Conservation (phyloP, 2,888 invertebrate species). For the Willowsia nigromaculata region DNA sequence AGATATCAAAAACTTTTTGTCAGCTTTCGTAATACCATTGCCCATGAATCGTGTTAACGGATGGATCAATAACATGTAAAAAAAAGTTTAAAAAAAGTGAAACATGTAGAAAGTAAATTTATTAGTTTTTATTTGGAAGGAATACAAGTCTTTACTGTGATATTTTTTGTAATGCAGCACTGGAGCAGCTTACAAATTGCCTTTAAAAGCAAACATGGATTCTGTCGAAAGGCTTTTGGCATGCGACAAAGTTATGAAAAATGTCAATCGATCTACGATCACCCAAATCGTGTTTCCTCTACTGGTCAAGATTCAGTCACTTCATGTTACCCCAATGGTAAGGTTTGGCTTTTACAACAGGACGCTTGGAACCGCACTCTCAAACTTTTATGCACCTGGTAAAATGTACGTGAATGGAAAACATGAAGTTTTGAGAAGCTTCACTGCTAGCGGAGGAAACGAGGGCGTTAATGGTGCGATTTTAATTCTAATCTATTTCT, state of each 20-base stretch:
- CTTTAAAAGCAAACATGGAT: neutral
- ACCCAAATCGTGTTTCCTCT: neutral
- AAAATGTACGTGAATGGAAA: neutral
- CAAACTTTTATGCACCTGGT: neutral
- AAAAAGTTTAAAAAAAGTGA: neutral
- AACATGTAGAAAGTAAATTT: neutral
- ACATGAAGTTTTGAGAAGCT: neutral
- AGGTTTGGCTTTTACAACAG: neutral
- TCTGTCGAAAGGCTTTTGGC: neutral
- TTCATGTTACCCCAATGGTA: neutral
- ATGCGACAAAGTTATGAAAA: neutral
- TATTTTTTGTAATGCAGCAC: neutral
- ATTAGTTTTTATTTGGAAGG: neutral
- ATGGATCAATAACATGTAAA: neutral
- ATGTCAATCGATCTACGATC: neutral
- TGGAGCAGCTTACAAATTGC: slow-evolving; percentile 10
- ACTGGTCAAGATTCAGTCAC: neutral
- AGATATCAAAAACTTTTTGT: neutral
- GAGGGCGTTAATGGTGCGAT: neutral
- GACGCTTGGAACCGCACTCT: neutral
- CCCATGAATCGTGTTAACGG: neutral
- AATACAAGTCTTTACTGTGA: no score
- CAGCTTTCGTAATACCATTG: neutral
- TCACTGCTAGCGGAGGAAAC: neutral
- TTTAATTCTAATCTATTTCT: neutral